Evolutionary conservation across 2,888 invertebrate genomes (phyloP).

Genomic region (Reticulitermes lucifugus): DNA sequence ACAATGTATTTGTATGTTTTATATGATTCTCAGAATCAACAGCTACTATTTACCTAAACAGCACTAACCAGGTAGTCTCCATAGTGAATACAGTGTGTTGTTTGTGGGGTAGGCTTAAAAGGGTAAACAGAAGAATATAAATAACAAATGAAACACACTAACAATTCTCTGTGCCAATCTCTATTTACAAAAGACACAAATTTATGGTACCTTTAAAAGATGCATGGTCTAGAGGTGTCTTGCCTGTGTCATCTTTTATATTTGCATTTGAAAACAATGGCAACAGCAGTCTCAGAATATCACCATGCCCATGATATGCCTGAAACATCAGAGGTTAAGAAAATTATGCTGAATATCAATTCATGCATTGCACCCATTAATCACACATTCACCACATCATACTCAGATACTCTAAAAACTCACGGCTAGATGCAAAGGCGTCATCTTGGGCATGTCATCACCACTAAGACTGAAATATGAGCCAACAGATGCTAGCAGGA

Average conservation of each 20-base stretch:
- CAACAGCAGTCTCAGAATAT: slow-evolving; percentile 68
- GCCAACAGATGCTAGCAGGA: slow-evolving; percentile 59
- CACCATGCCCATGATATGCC: slow-evolving; percentile 70
- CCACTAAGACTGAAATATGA: slow-evolving; percentile 51
- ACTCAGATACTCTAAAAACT: slow-evolving; percentile 51
- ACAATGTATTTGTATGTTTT: too few relatives aligned
- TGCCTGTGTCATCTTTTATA: slow-evolving; percentile 66
- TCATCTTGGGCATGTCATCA: slow-evolving; percentile 59
- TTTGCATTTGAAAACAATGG: slow-evolving; percentile 69
- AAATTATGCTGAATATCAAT: too few relatives aligned
- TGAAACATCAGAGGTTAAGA: slow-evolving; percentile 45
- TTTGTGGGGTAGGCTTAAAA: too few relatives aligned
- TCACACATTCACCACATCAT: too few relatives aligned
- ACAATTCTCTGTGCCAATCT: too few relatives aligned
- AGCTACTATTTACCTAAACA: too few relatives aligned
- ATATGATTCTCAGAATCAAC: too few relatives aligned
- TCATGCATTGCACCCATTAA: too few relatives aligned
- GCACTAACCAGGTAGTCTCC: too few relatives aligned
- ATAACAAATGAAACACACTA: too few relatives aligned
- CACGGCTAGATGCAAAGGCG: slow-evolving; percentile 71
- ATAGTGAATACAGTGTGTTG: too few relatives aligned
- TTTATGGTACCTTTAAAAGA: slow-evolving; percentile 63
- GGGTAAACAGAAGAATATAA: too few relatives aligned
- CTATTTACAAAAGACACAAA: not conserved
- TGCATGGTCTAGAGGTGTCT: slow-evolving; percentile 71